Evolutionary conservation across 2,888 invertebrate genomes (phyloP), one percentile per base, ranked within the genome.

Genomic region (Stegophylla sp.): DNA sequence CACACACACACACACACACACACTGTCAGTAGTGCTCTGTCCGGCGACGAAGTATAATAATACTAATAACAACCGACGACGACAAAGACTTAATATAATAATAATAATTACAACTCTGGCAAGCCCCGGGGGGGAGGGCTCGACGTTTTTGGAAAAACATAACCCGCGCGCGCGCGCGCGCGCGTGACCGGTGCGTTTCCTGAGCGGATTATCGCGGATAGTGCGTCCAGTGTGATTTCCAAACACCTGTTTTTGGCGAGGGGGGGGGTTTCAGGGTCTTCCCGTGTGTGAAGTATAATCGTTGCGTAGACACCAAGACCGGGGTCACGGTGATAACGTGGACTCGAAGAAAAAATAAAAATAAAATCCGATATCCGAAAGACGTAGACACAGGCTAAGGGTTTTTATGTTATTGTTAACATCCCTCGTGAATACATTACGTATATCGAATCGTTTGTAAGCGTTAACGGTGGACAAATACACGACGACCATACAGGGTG

Each of bases 231-330:
- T 79, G 79, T 79, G 79, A 79, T 79, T 79, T 79, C 71, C 26
- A 61, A 79, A 79, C 79, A 79, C 79, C 79, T 79, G 79, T 79
- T 79, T 71, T 79, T n/a, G 23, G 56, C n/a, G n/a, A n/a, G n/a
- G 3, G 3, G 7, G 34, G 63, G 48, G 61, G 23, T 79, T 7
- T 34, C 61, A n/a, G n/a, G n/a, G n/a, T n/a, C n/a, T n/a, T 79
- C 71, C 63, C 71, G 79, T 7, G 59, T 26, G 61, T 26, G 26
- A 26, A n/a, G n/a, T 77, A 71, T 71, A 71, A 71, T 79, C 48
- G 51, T 61, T 34, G n/a, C n/a, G n/a, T n/a, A n/a, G n/a, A n/a
- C n/a, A n/a, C n/a, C n/a, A n/a, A n/a, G n/a, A n/a, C n/a, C n/a
- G n/a, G n/a, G n/a, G n/a, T n/a, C n/a, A n/a, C n/a, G n/a, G 45